Evolutionary conservation across 1,140 invertebrate species (phyloP).

Genomic region (Metaphire vulgaris): DNA sequence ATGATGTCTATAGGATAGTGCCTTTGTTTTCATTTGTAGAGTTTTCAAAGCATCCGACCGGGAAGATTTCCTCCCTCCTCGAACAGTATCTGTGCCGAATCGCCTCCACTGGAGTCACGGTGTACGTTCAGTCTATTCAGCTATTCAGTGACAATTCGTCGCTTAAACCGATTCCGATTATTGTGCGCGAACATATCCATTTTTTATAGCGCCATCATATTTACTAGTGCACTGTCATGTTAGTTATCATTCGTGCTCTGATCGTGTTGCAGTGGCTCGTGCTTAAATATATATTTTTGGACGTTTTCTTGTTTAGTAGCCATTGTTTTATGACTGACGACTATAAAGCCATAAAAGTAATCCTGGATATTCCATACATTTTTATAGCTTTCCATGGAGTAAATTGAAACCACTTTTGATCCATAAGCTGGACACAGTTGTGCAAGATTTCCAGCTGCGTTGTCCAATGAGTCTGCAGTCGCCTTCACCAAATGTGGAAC

Average conservation of each 20-base stretch:
- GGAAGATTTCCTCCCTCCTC: conserved; percentile 70
- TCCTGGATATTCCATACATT: not conserved
- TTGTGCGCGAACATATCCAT: not conserved
- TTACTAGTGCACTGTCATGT: no score
- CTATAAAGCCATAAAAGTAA: no score
- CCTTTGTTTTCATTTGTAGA: not conserved
- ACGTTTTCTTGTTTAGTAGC: no score
- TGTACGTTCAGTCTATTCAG: conserved; percentile 54
- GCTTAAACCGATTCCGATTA: not conserved
- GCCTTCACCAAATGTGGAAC: conserved; percentile 78
- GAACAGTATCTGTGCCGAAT: conserved; percentile 85
- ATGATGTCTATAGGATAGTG: not conserved
- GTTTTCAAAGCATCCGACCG: conserved; percentile 59
- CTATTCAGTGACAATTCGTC: conserved; percentile 15
- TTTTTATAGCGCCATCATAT: not conserved
- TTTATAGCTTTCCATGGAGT: conserved; percentile 71
- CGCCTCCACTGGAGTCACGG: conserved; percentile 84
- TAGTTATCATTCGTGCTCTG: no score
- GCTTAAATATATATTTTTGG: no score
- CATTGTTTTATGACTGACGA: no score
- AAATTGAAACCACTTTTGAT: conserved; percentile 76
- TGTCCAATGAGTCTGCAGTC: conserved; percentile 67
- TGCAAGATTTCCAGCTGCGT: conserved; percentile 76
- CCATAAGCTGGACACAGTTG: conserved; percentile 76
- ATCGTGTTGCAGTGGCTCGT: no score